Evolutionary conservation across 2,113 vertebrate genomes (phyloP).

Genomic region (Rhagologus leucostigma): DNA sequence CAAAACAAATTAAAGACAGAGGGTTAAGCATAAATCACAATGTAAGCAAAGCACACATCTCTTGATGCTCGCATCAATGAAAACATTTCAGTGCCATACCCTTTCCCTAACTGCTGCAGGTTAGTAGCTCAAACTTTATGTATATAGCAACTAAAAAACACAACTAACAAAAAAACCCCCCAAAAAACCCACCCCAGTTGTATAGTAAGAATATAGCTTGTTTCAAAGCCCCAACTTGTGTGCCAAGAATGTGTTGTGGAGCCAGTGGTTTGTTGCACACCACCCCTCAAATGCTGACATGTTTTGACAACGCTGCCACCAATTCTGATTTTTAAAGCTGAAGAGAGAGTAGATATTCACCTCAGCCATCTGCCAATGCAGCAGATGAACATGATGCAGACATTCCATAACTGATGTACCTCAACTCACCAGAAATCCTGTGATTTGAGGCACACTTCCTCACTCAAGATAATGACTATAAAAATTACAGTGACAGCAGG

Average conservation of each 20-base stretch:
- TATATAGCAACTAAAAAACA: background rate
- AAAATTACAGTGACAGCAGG: background rate
- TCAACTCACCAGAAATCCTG: background rate
- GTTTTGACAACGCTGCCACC: background rate
- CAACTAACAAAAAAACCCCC: background rate
- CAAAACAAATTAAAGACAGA: background rate
- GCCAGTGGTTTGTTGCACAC: background rate
- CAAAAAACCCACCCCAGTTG: rapidly evolving
- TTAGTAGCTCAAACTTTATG: background rate
- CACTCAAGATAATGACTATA: background rate
- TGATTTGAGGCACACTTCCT: background rate
- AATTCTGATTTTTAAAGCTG: background rate
- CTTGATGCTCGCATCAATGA: background rate
- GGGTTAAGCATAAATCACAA: background rate
- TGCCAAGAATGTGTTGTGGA: background rate
- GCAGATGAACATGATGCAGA: background rate
- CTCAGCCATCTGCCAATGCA: background rate
- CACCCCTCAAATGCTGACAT: background rate
- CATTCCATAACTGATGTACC: background rate
- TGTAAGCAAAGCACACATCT: background rate
- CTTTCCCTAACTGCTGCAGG: background rate
- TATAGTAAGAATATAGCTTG: background rate
- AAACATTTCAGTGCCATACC: background rate
- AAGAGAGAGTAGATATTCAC: background rate
- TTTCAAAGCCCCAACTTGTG: background rate